Evolutionary conservation across 1,140 invertebrate species (phyloP).

Genomic region (Drosophila nikananu): DNA sequence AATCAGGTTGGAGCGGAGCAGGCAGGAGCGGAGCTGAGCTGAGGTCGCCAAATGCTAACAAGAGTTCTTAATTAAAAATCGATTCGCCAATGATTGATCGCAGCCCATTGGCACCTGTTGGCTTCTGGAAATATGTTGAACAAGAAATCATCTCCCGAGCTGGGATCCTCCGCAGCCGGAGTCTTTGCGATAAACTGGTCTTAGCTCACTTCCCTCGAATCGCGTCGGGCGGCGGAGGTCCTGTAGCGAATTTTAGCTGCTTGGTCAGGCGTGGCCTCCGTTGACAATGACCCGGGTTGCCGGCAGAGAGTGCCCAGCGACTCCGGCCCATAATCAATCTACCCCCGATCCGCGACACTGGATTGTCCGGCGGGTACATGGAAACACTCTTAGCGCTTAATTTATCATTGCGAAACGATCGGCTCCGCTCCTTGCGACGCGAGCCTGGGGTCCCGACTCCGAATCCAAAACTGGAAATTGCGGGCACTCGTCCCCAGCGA

Average conservation of each 20-base stretch:
- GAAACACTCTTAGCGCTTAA: constrained; percentile 84
- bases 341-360: constrained; percentile 70
- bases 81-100: constrained; percentile 84
- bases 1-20: constrained; percentile 46
- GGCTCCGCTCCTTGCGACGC: constrained; percentile 43
- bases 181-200: constrained; percentile 75
- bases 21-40: constrained; percentile 2
- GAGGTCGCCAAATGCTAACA: constrained; percentile 79
- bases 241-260: constrained; percentile 76
- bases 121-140: constrained; percentile 85
- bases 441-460: constrained; percentile 1
- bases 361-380: constrained; percentile 82
- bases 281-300: constrained; percentile 70
- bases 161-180: constrained; percentile 30
- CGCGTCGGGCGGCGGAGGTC: constrained; percentile 52
- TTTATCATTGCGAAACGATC: constrained; percentile 85
- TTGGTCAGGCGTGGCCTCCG: constrained; percentile 62
- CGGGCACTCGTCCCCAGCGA: constrained; percentile 60
- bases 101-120: constrained; percentile 84
- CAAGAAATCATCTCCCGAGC: constrained; percentile 73
- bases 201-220: constrained; percentile 57
- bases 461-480: constrained; percentile 53
- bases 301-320: constrained; percentile 9
- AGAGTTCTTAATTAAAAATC: constrained; percentile 85
- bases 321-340: constrained; percentile 77